phyloP scores from a whole-genome alignment of 2,888 invertebrate species.

The Hypsopygia costalis region DNA sequence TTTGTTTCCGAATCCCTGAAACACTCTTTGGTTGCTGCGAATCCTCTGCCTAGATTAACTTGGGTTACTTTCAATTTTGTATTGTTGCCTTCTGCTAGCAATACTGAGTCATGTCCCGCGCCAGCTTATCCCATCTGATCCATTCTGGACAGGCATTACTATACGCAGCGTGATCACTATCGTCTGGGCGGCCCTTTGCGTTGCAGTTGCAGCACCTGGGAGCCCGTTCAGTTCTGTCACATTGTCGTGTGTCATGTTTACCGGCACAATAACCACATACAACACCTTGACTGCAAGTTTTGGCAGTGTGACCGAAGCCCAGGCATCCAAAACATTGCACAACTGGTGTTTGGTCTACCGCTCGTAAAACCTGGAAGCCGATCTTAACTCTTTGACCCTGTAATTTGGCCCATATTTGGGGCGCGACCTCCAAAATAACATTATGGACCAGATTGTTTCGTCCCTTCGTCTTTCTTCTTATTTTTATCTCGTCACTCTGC shows the following conservation, averaged over 20 bases:
- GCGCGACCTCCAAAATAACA: background rate
- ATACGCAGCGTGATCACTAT: no score
- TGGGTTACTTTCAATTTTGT: background rate
- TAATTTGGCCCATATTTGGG: background rate
- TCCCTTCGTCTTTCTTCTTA: background rate
- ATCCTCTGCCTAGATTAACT: background rate
- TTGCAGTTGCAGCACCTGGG: no score
- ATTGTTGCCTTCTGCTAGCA: background rate
- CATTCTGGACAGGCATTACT: no score
- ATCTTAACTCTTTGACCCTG: background rate
- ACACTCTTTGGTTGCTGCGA: background rate
- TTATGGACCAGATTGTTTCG: background rate
- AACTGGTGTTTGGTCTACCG: background rate
- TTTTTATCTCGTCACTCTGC: no score
- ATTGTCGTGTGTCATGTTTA: no score
- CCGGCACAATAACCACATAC: background rate
- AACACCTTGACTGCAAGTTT: background rate
- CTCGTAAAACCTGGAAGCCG: background rate
- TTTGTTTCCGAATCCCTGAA: background rate
- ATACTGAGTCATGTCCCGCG: no score
- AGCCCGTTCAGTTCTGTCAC: no score
- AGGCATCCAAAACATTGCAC: conserved; percentile 4
- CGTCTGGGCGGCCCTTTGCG: no score
- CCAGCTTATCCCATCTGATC: no score
- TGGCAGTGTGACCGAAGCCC: background rate